Conservation (phyloP, 1,140 invertebrate species). For the Adoxophyes honmai region DNA sequence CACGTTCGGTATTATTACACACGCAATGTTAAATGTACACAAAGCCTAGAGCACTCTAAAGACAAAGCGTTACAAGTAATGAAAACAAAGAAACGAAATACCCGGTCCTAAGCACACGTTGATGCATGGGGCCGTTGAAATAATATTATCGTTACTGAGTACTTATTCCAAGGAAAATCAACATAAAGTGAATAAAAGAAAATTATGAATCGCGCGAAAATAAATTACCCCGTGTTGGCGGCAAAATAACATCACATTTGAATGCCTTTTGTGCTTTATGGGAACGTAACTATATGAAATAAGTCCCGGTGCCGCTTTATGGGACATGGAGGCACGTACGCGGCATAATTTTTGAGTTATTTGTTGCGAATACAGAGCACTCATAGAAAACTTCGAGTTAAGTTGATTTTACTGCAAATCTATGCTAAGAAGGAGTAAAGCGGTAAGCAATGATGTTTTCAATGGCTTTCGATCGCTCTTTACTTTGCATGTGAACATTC, state of each 20-base stretch:
- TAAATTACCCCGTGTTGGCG: constrained; percentile 75
- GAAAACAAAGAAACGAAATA: constrained; percentile 57
- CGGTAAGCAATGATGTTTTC: no score
- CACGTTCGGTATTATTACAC: no score
- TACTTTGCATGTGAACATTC: no score
- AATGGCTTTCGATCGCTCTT: no score
- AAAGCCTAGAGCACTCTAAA: constrained; percentile 16
- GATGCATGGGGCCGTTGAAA: constrained; percentile 72
- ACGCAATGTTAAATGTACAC: background rate
- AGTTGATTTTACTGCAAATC: constrained; percentile 12
- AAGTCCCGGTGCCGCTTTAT: constrained; percentile 67
- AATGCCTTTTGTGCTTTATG: constrained; percentile 77
- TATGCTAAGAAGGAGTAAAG: background rate
- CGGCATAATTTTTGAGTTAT: constrained; percentile 65
- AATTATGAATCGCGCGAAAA: constrained; percentile 76
- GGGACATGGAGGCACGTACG: constrained; percentile 68
- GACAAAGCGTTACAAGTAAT: constrained; percentile 28
- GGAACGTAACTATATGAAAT: constrained; percentile 73
- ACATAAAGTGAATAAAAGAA: constrained; percentile 78
- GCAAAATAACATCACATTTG: constrained; percentile 77
- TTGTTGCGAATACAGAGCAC: constrained; percentile 27
- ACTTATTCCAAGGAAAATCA: constrained; percentile 73
- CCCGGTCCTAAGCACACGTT: constrained; percentile 39
- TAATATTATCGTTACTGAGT: constrained; percentile 76
- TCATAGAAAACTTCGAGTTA: constrained; percentile 13